phyloP scores from a whole-genome alignment of 2,113 vertebrate genomes.

The Aplodontia rufa region DNA sequence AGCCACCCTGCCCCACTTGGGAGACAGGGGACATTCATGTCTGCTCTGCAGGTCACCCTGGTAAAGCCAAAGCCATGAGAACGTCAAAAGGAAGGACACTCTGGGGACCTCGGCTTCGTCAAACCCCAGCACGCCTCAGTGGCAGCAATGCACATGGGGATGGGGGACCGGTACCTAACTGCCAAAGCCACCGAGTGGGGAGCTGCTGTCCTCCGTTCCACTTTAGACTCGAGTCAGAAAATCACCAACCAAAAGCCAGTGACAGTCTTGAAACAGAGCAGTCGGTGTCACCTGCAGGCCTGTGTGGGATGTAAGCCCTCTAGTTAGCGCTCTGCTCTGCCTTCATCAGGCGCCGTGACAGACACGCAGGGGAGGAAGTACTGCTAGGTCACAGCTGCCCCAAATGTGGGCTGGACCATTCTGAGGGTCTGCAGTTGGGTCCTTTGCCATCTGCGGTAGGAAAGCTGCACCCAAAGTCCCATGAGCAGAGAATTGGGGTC shows the following conservation, averaged over 20 bases:
- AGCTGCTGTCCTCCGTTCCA: neutral
- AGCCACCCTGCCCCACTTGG: neutral
- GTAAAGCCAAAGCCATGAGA: neutral
- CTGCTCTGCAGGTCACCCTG: neutral
- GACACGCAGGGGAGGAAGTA: accelerated
- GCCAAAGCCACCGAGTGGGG: neutral
- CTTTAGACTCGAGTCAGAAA: neutral
- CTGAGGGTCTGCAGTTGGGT: neutral
- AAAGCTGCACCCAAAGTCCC: neutral
- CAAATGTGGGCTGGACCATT: accelerated
- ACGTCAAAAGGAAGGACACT: neutral
- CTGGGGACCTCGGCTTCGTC: neutral
- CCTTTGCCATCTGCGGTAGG: neutral
- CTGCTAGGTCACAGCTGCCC: too few relatives aligned
- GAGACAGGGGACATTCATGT: neutral
- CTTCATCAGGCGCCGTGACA: accelerated
- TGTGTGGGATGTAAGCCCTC: neutral
- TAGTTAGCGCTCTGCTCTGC: accelerated
- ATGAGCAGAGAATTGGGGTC: accelerated
- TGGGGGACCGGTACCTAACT: neutral
- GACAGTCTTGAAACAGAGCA: neutral
- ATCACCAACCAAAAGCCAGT: neutral
- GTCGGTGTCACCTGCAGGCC: neutral
- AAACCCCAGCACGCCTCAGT: too few relatives aligned
- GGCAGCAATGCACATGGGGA: too few relatives aligned